These are phyloP conservation scores for Opisthocomus hoazin DNA, from an alignment of 2,113 vertebrate species.

Conservation along the genomic window DNA sequence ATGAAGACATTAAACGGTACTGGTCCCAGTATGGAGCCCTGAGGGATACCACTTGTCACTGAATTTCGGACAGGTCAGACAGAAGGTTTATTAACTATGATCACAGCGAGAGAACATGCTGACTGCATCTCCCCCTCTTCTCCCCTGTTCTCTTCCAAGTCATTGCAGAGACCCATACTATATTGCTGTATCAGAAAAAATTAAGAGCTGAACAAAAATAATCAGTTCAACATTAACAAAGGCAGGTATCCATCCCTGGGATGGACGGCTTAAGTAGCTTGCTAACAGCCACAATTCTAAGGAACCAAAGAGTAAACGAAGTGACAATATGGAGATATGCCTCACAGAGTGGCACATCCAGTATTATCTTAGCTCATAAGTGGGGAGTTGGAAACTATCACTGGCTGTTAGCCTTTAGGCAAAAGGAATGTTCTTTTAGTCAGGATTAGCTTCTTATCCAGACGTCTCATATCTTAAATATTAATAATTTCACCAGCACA, in stretches of 20 bases:
- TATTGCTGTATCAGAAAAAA: background rate
- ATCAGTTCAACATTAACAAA: background rate
- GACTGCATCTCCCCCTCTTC: background rate
- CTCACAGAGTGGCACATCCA: background rate
- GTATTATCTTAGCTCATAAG: background rate
- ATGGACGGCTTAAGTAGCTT: background rate
- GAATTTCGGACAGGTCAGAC: background rate
- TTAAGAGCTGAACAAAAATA: background rate
- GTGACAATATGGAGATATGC: background rate
- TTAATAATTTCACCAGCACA: background rate
- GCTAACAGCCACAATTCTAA: background rate
- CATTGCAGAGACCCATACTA: background rate
- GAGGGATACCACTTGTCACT: background rate
- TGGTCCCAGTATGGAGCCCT: accelerated
- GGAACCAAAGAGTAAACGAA: background rate
- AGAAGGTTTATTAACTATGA: background rate
- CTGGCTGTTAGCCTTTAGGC: background rate
- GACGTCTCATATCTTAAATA: background rate
- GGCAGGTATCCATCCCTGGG: background rate
- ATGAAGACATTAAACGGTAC: background rate
- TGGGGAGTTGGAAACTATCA: background rate
- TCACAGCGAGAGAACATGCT: background rate
- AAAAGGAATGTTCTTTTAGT: background rate
- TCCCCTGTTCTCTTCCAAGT: background rate
- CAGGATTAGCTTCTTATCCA: background rate